These are phyloP conservation scores for Gymnoscopelus braueri DNA, from an alignment of 2,797 vertebrate species.

Conservation along the genomic window DNA sequence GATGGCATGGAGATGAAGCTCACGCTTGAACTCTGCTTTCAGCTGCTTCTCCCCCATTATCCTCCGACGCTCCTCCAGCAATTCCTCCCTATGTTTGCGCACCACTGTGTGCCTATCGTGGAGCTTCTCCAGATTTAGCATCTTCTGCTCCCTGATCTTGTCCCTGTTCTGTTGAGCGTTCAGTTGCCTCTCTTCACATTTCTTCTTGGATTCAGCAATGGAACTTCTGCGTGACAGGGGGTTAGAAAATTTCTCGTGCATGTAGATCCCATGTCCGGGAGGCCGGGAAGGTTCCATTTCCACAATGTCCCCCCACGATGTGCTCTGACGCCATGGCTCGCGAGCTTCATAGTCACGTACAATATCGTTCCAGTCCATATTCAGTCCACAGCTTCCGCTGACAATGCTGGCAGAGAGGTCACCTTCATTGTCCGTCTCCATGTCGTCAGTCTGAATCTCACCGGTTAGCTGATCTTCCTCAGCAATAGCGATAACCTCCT, in stretches of 20 bases:
- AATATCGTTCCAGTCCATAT: constrained; percentile 96
- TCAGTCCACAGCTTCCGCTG: constrained; percentile 87
- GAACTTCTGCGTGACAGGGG: constrained; percentile 98
- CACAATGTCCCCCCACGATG: constrained; percentile 97
- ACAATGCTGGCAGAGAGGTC: constrained; percentile 91
- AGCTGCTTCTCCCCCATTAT: constrained; percentile 99
- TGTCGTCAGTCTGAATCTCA: no score
- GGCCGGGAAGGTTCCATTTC: constrained; percentile 96
- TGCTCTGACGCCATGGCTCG: constrained; percentile 96
- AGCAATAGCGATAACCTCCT: no score
- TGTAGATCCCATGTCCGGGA: constrained; percentile 97
- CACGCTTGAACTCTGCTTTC: constrained; percentile 96
- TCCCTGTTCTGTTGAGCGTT: constrained; percentile 98
- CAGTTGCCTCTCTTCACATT: constrained; percentile 98
- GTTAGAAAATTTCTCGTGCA: constrained; percentile 95
- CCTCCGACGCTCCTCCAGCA: constrained; percentile 92
- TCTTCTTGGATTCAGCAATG: constrained; percentile 99
- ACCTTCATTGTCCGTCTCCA: constrained; percentile 92
- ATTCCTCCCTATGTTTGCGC: constrained; percentile 96
- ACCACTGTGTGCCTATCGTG: constrained; percentile 98
- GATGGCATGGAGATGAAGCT: constrained; percentile 96
- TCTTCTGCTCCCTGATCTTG: constrained; percentile 96
- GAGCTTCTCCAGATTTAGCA: constrained; percentile 95
- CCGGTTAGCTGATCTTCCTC: no score
- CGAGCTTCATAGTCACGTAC: constrained; percentile 97